Evolutionary conservation across 2,888 invertebrate species (phyloP), one percentile per base, ranked within the genome.

Genomic region (Sepioteuthis lessoniana): DNA sequence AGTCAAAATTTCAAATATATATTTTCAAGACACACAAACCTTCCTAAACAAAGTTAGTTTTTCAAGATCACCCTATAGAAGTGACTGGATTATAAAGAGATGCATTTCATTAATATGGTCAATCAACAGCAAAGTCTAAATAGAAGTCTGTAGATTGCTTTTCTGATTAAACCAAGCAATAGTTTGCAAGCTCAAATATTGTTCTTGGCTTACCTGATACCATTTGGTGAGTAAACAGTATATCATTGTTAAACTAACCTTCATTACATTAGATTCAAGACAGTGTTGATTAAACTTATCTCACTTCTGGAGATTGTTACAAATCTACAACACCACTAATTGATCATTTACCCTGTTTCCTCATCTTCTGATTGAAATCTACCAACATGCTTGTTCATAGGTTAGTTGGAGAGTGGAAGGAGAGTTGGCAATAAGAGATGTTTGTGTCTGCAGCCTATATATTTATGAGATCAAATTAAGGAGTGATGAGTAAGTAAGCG

Each of bases 241-340:
- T n/a, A 76, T 76, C 76, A 76, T 76, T 76, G 76, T 76, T 76
- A n/a, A n/a, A 76, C n/a, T 76, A 76, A 76, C 76, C 35, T n/a
- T 76, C 35, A 76, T 76, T 76, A 16, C 76, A 76, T 76, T 76
- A 13, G n/a, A 13, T 76, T 76, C 35, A 76, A 76, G n/a, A 76
- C 76, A 55, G 55, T 76, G n/a, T 76, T 76, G 76, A 76, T 76
- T 76, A 76, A 76, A 76, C 76, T 76, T n/a, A n/a, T 76, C 76
- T 76, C 76, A 76, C 76, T 35, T 76, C n/a, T 76, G 76, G 35
- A 76, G 76, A 76, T 76, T 13, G n/a, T 76, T n/a, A 19, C 76
- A 76, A n/a, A 16, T 76, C 76, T 76, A 8, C n/a, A 76, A 76
- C n/a, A n/a, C 16, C 35, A 76, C 76, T 76, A 76, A 76, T 76